Conservation (phyloP, 2,113 vertebrate species). For the Castor canadensis region DNA sequence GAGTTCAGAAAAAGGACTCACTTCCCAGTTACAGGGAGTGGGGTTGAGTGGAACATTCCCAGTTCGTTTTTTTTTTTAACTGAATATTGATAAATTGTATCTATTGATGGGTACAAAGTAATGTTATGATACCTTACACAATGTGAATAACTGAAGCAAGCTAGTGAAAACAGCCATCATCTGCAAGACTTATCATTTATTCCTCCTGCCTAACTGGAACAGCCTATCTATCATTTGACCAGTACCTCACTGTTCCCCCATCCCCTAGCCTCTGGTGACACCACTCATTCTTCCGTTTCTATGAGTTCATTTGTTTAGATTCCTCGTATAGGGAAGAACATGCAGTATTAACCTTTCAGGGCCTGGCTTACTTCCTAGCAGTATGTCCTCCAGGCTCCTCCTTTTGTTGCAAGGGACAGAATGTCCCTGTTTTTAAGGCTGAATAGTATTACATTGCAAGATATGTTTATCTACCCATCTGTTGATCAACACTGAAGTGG, state of each 20-base stretch:
- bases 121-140: not conserved
- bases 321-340: too few relatives aligned
- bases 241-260: not conserved
- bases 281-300: not conserved
- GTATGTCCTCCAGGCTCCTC: not conserved
- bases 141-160: not conserved
- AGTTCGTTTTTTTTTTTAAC: not conserved
- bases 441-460: too few relatives aligned
- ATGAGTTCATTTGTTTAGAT: not conserved
- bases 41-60: not conserved
- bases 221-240: not conserved
- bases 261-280: not conserved
- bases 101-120: not conserved
- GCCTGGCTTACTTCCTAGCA: not conserved
- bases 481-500: not conserved
- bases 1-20: too few relatives aligned
- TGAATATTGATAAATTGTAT: not conserved
- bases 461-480: not conserved
- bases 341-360: not conserved
- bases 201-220: not conserved
- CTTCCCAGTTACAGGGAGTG: not conserved
- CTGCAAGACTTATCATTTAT: not conserved
- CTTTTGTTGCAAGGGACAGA: not conserved
- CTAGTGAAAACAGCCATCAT: not conserved
- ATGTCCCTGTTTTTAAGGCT: not conserved